A percentile compares a stretch with the other conserved stretches of the same genome.
Evolutionary conservation across 2,113 vertebrate genomes (phyloP).

Genomic region (Atractosteus spatula): DNA sequence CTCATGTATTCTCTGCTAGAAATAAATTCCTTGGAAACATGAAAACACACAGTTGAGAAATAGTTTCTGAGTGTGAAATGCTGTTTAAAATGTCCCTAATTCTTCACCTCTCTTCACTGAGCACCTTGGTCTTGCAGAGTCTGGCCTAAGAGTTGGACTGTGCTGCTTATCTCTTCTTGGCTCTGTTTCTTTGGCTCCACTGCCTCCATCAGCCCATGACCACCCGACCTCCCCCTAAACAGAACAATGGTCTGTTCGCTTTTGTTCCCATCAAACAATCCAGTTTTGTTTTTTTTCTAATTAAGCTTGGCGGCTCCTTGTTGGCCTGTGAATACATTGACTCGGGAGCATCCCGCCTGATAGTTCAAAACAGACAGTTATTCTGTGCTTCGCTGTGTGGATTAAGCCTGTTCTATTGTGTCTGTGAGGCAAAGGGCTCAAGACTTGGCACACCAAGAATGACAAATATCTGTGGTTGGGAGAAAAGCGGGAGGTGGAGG

Average conservation of each 20-base stretch:
- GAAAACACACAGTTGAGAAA: no score
- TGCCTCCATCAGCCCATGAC: not conserved
- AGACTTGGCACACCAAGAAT: not conserved
- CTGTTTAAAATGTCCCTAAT: no score
- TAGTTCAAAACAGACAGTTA: not conserved
- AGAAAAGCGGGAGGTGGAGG: conserved; percentile 4
- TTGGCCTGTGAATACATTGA: conserved; percentile 1
- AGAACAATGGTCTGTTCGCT: not conserved
- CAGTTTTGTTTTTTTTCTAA: not conserved
- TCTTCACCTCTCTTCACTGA: no score
- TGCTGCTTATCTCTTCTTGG: not conserved
- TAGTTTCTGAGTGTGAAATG: no score
- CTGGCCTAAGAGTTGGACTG: not conserved
- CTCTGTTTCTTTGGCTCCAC: not conserved
- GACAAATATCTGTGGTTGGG: conserved; percentile 4
- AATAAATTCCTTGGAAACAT: no score
- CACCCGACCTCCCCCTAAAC: not conserved
- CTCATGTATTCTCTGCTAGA: no score
- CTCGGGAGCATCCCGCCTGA: not conserved
- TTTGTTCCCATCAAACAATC: not conserved
- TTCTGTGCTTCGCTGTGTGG: conserved; percentile 1
- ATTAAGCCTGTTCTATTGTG: conserved; percentile 18
- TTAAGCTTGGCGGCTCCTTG: not conserved
- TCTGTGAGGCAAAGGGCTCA: not conserved
- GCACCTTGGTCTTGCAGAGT: no score